Conservation (phyloP, 2,113 vertebrate species). For the Aegypius monachus region DNA sequence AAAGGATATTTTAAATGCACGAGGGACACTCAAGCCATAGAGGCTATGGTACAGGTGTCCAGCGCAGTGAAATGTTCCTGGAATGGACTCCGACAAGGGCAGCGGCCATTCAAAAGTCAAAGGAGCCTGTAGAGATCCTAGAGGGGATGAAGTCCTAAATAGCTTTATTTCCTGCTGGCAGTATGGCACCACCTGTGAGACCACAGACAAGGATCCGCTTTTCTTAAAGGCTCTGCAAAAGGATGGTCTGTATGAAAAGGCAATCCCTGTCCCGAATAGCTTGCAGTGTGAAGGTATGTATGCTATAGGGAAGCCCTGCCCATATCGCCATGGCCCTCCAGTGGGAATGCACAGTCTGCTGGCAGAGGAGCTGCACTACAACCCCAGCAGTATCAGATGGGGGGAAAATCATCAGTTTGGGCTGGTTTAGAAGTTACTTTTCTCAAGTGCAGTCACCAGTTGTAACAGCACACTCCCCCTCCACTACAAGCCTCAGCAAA, state of each 20-base stretch:
- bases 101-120: not conserved
- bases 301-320: not conserved
- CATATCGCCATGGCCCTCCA: not conserved
- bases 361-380: not conserved
- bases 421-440: not conserved
- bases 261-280: accelerated
- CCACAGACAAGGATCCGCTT: not conserved
- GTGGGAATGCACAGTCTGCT: not conserved
- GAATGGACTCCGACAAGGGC: not conserved
- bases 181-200: not conserved
- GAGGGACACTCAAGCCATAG: not conserved
- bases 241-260: not conserved
- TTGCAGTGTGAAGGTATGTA: not conserved
- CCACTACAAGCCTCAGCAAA: not conserved
- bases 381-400: not conserved
- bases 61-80: not conserved
- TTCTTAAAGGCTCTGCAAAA: not conserved
- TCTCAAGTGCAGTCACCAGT: not conserved
- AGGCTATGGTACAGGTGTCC: not conserved
- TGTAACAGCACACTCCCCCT: not conserved
- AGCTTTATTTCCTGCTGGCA: not conserved
- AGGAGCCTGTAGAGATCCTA: not conserved
- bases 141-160: not conserved
- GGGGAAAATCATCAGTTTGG: accelerated
- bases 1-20: slow-evolving; percentile 29